These are phyloP conservation scores for Psylliodes chrysocephalus DNA, from an alignment of 2,888 invertebrate species.

Conservation along the genomic window DNA sequence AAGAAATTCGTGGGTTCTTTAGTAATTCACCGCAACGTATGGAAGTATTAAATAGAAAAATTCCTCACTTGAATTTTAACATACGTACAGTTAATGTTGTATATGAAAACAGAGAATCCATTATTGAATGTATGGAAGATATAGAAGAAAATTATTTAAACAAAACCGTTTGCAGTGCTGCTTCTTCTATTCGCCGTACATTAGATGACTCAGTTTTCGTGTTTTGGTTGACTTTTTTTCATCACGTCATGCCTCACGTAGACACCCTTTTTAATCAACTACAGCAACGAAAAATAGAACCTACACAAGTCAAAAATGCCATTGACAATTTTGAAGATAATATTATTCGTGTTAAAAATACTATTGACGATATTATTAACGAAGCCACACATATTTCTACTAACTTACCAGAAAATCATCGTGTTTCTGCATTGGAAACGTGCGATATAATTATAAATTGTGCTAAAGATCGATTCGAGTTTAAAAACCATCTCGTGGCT, in stretches of 20 bases:
- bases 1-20: constrained; percentile 41
- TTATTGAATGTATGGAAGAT: constrained; percentile 43
- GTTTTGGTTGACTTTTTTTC: constrained; percentile 51
- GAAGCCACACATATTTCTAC: constrained; percentile 20
- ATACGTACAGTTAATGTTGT: not conserved
- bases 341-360: constrained; percentile 30
- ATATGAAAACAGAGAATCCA: constrained; percentile 39
- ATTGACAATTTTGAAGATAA: constrained; percentile 32
- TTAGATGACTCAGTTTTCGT: constrained; percentile 41
- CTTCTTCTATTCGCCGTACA: constrained; percentile 26
- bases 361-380: constrained; percentile 32
- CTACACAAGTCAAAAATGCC: constrained; percentile 16
- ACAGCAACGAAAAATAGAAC: constrained; percentile 35
- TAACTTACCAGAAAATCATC: constrained; percentile 12
- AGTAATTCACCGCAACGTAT: constrained; percentile 42
- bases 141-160: constrained; percentile 26
- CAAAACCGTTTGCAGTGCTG: constrained; percentile 38
- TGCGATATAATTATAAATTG: constrained; percentile 49
- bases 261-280: constrained; percentile 46
- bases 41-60: not conserved
- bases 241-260: too few relatives aligned
- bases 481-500: constrained; percentile 48
- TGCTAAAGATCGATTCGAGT: constrained; percentile 48
- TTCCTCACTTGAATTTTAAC: not conserved
- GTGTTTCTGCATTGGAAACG: constrained; percentile 33